Conservation (phyloP, 2,888 invertebrate species). For the Azorinus chamasolen region DNA sequence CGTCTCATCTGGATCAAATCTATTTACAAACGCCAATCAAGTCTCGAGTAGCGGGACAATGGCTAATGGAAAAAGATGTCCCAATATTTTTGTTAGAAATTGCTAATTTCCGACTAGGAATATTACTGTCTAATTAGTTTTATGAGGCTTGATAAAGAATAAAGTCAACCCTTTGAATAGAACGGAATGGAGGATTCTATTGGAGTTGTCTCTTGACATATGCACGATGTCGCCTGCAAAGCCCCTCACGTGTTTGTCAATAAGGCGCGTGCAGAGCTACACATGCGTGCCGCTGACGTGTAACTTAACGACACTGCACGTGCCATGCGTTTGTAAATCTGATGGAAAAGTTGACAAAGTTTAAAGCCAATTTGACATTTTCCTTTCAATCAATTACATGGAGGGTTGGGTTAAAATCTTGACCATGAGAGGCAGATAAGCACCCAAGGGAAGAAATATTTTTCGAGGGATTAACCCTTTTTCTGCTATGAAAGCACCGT, state of each 20-base stretch:
- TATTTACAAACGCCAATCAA: too few species aligned
- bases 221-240: conserved; percentile 59
- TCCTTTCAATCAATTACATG: conserved; percentile 46
- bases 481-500: too few species aligned
- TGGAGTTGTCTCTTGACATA: conserved; percentile 50
- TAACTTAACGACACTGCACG: conserved; percentile 60
- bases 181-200: conserved; percentile 43
- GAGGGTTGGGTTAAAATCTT: conserved; percentile 28
- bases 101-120: conserved; percentile 59
- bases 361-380: conserved; percentile 56
- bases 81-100: conserved; percentile 62
- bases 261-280: conserved; percentile 54
- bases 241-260: conserved; percentile 52
- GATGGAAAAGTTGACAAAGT: conserved; percentile 56
- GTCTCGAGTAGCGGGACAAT: too few species aligned
- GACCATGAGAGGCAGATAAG: conserved; percentile 11
- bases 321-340: conserved; percentile 57
- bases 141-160: conserved; percentile 60
- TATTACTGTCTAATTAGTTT: conserved; percentile 65
- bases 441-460: background rate
- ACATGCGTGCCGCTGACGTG: conserved; percentile 53
- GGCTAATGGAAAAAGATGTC: conserved; percentile 42
- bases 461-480: too few species aligned
- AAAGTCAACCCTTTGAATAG: conserved; percentile 57
- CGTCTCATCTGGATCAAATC: too few species aligned